Evolutionary conservation across 2,797 vertebrate species (phyloP), one percentile per base, ranked within the genome.

Genomic region (Varecia variegata): DNA sequence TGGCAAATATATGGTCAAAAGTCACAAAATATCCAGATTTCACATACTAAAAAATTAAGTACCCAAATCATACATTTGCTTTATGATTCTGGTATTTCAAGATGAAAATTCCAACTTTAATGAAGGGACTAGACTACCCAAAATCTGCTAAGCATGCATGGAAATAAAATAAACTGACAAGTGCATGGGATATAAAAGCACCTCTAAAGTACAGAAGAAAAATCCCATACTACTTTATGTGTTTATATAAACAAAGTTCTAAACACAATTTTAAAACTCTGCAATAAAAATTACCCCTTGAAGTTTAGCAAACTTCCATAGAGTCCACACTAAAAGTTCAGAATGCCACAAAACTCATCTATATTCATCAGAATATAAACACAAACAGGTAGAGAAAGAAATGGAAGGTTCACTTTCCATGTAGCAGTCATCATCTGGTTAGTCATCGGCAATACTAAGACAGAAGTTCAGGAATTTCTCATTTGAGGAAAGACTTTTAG

Each of bases 191-290:
- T 71, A 88, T 30, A 92, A 95, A 83, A 35, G 74, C 32, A 76
- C 40, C 27, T 60, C 54, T 73, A 50, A 85, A 80, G 8, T 7
- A 17, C 9, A 3, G 50, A 27, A 30, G 7, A 74, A 79, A 81
- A 73, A 15, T 7, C 11, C 25, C 10, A 25, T 20, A 68, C 9
- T 54, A 77, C 60, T 79, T 79, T 20, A 7, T 54, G 32, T 14
- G 91, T 94, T 88, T 56, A 90, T 17, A 67, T 27, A 80, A 93
- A 86, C 18, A 80, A 88, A 4, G 43, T 77, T 86, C 40, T 85
- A 32, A 67, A 70, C 15, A 76, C 52, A 54, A 8, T 62, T 88
- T 80, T 60, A 65, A 54, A 92, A 92, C 35, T 67, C 32, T 30
- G 27, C 40, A 89, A 43, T n/a, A 89, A 43, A 76, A 76, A 32